Percentiles rank a stretch among this genome's conserved stretches.
These are phyloP conservation scores for Trachemys scripta DNA, from an alignment of 2,113 vertebrate genomes.

Conservation along the genomic window DNA sequence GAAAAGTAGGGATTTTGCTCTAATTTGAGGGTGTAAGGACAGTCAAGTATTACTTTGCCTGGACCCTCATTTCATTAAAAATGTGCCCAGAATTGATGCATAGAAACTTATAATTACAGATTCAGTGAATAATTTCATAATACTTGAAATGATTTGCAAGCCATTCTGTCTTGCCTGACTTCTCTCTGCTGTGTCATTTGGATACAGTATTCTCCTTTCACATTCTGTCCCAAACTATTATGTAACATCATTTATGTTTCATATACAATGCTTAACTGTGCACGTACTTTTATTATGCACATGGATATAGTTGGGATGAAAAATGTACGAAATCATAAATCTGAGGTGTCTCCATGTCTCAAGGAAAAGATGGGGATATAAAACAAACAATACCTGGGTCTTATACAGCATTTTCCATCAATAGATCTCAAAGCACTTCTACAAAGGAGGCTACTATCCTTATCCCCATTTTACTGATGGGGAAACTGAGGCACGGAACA, in stretches of 20 bases:
- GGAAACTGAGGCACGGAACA: slow-evolving; percentile 7
- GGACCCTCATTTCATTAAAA: neutral
- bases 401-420: neutral
- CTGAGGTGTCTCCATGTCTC: neutral
- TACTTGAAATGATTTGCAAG: neutral
- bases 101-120: neutral
- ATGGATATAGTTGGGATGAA: neutral
- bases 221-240: neutral
- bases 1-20: neutral
- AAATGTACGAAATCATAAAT: neutral
- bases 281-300: neutral
- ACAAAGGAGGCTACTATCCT: neutral
- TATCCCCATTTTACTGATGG: slow-evolving; percentile 18
- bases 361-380: neutral
- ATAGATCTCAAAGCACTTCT: neutral
- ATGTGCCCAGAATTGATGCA: fast-evolving
- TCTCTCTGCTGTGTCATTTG: fast-evolving
- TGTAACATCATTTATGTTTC: neutral
- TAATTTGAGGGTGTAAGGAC: neutral
- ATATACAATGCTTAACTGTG: neutral
- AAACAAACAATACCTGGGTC: fast-evolving
- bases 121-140: neutral
- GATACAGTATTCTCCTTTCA: fast-evolving
- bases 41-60: fast-evolving
- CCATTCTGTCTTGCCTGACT: neutral